Evolutionary conservation across 1,140 invertebrate genomes (phyloP), one percentile per base, ranked within the genome.

Genomic region (Portunus trituberculatus): DNA sequence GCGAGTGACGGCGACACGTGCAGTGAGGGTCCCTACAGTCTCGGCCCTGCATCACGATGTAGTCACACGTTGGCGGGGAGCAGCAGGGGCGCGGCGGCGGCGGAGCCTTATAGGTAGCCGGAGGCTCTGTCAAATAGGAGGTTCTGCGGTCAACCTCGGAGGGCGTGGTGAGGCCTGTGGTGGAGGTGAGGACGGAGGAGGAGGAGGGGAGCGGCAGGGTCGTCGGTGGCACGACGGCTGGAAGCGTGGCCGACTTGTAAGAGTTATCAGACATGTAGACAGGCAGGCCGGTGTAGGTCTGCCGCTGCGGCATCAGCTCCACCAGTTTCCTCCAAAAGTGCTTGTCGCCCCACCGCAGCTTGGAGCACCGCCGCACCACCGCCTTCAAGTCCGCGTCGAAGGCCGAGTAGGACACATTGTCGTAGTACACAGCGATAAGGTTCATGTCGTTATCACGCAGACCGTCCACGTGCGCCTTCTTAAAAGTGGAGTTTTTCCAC

Each of bases 401-500:
- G 96, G 99, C 98, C 4, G 94, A 95, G 96, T 98, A 98, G 12
- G 98, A 98, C 95, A 99, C 98, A 97, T 99, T 98, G 91, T 98
- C 98, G 90, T 99, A 97, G 25, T 99, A 97, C 95, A 99, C 98
- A 59, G 99, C 98, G 91, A 99, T 98, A 86, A 99, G 97, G 96
- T 98, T 97, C 96, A 98, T 98, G 95, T 98, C 97, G 46, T 98
- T 97, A 96, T 99, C 98, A 91, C 98, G 97, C 29, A 99, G 97
- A 67, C 99, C 98, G 96, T 99, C 98, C 96, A 99, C 98, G 97
- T 99, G 98, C 6, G 99, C 99, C n/a, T 98, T 98, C 97, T 99
- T 99, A 97, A 99, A 99, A 96, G 99, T 99, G 96, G 98, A 98
- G 31, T 98, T 97, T 96, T 98, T 98, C 99, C 99, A 99, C 97